Conservation (phyloP, 2,797 vertebrate genomes). For the Benthosema pterotum region DNA sequence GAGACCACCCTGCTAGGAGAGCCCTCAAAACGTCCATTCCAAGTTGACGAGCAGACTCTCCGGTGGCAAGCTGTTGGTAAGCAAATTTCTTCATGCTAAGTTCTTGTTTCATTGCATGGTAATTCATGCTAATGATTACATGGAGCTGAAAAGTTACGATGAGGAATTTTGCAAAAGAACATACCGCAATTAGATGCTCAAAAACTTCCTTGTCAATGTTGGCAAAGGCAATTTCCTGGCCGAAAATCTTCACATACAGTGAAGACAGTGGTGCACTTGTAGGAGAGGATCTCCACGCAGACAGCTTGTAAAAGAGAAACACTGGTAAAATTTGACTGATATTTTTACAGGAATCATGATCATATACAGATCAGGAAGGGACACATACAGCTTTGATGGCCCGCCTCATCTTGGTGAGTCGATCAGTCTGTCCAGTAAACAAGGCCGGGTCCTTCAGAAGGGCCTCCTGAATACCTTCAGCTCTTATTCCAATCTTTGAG, state of each 20-base stretch:
- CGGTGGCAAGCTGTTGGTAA: constrained; percentile 55
- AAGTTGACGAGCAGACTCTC: constrained; percentile 17
- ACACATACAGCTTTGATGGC: constrained; percentile 78
- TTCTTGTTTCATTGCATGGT: not conserved
- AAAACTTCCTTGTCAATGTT: constrained; percentile 74
- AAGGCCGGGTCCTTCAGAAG: constrained; percentile 72
- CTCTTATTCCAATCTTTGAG: constrained; percentile 77
- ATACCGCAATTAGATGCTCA: constrained; percentile 75
- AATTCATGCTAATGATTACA: not conserved
- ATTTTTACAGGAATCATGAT: not conserved
- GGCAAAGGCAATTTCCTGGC: constrained; percentile 81
- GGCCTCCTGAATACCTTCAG: constrained; percentile 78
- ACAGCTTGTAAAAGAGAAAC: constrained; percentile 67
- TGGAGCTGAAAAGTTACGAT: not conserved
- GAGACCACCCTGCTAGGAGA: constrained; percentile 65
- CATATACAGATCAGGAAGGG: not conserved
- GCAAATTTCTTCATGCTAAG: not conserved
- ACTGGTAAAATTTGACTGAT: not conserved
- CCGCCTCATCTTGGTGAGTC: constrained; percentile 72
- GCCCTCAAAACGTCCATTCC: constrained; percentile 45
- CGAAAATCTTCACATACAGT: constrained; percentile 80
- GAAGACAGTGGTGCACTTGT: constrained; percentile 70
- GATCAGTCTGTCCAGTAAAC: constrained; percentile 57
- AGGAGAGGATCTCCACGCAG: constrained; percentile 77
- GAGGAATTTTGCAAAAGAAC: not conserved